Percentiles rank a stretch among this genome's conserved stretches.
Conservation (phyloP, 2,113 vertebrate species). For the Rhinolophus ferrumequinum region DNA sequence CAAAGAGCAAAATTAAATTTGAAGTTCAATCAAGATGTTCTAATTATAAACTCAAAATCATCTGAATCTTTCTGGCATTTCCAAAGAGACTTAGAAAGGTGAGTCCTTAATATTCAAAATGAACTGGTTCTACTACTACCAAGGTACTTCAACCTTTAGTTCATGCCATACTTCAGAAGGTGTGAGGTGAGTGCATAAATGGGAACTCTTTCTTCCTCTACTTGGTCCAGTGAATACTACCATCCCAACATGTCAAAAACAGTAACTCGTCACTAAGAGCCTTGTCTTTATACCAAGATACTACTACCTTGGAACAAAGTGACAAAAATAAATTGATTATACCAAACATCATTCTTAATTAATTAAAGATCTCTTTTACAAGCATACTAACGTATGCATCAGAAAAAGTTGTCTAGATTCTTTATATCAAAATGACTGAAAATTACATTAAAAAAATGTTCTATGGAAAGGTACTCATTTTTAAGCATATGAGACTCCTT, state of each 20-base stretch:
- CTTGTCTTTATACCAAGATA: background rate
- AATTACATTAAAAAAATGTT: background rate
- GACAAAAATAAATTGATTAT: background rate
- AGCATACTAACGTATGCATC: background rate
- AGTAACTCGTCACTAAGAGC: background rate
- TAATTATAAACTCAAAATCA: slow-evolving; percentile 14
- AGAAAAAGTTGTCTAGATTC: slow-evolving; percentile 1
- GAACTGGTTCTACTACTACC: background rate
- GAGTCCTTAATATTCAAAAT: background rate
- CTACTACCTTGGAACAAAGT: background rate
- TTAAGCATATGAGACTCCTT: background rate
- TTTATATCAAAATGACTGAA: background rate
- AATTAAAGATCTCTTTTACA: background rate
- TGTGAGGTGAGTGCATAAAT: background rate
- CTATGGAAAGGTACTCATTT: background rate
- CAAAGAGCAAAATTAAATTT: slow-evolving; percentile 2
- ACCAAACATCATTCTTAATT: background rate
- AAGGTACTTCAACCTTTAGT: background rate
- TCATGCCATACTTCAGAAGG: background rate
- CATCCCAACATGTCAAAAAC: background rate
- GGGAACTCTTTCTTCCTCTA: background rate
- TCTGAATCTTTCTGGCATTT: background rate
- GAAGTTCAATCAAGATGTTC: background rate
- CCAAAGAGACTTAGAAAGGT: background rate
- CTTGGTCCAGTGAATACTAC: background rate